Evolutionary conservation across 2,797 vertebrate species (phyloP).

Genomic region (Melanotaenia boesemani): DNA sequence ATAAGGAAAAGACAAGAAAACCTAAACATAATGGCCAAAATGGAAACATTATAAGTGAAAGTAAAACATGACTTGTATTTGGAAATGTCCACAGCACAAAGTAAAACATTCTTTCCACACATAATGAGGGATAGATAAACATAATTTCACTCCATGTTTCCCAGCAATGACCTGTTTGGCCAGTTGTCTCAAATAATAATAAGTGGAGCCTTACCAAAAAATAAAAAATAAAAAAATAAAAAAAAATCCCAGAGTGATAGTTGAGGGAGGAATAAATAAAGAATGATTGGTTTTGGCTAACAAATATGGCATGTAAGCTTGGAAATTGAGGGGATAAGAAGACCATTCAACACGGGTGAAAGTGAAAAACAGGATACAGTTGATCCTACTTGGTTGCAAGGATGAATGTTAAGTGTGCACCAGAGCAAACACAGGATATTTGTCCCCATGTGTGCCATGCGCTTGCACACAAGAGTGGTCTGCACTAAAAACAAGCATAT

Average conservation of each 20-base stretch:
- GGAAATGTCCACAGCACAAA: constrained; percentile 13
- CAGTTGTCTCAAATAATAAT: constrained; percentile 16
- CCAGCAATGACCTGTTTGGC: neutral
- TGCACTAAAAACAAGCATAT: constrained; percentile 1
- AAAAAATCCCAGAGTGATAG: neutral
- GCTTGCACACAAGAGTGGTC: constrained; percentile 18
- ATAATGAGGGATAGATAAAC: neutral
- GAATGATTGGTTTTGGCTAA: constrained; percentile 24
- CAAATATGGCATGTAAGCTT: constrained; percentile 31
- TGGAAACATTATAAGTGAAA: neutral
- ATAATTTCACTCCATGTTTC: constrained; percentile 24
- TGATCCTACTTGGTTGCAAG: constrained; percentile 59
- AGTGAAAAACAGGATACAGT: constrained; percentile 65
- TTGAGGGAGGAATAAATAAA: constrained; percentile 36
- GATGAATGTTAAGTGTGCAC: constrained; percentile 59
- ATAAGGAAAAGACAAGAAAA: neutral
- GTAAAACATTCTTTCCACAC: constrained; percentile 17
- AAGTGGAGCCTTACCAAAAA: constrained; percentile 14
- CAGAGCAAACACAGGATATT: constrained; percentile 52
- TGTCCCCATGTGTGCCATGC: constrained; percentile 40
- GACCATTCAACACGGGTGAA: constrained; percentile 55
- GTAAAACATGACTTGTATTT: neutral
- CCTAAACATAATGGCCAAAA: constrained; percentile 4
- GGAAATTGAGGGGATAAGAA: constrained; percentile 57
- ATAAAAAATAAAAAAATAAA: neutral